These are phyloP conservation scores for Hemistola chrysoprasaria DNA, from an alignment of 2,888 invertebrate genomes.

Conservation along the genomic window DNA sequence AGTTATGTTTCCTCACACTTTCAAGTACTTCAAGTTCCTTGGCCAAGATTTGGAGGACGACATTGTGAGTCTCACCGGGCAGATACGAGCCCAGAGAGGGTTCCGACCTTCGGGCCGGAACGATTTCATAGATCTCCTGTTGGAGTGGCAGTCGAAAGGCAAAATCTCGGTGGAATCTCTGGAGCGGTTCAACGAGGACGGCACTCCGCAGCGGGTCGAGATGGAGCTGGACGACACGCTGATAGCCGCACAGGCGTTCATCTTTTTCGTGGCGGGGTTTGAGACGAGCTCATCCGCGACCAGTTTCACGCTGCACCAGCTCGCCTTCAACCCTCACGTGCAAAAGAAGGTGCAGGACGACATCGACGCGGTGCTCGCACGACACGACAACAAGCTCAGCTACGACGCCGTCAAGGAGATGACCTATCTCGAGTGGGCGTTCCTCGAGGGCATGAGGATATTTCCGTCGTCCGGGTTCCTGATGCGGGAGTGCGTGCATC, in stretches of 20 bases:
- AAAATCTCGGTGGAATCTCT: conserved; percentile 44
- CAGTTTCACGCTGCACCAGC: conserved; percentile 57
- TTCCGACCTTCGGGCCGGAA: conserved; percentile 49
- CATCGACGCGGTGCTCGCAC: conserved; percentile 47
- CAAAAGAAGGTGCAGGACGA: conserved; percentile 51
- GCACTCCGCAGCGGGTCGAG: conserved; percentile 35
- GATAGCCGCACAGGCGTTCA: conserved; percentile 55
- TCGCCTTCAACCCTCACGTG: conserved; percentile 51
- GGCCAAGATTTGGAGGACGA: conserved; percentile 48
- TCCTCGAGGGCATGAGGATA: conserved; percentile 57
- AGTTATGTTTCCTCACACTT: conserved; percentile 45
- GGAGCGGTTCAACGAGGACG: conserved; percentile 39
- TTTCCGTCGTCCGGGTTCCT: conserved; percentile 50
- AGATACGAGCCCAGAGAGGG: conserved; percentile 42
- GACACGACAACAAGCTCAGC: conserved; percentile 44
- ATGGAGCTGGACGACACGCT: conserved; percentile 47
- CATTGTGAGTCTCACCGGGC: conserved; percentile 36
- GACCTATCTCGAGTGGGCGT: conserved; percentile 56
- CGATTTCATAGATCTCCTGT: conserved; percentile 51
- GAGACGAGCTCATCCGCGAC: conserved; percentile 73
- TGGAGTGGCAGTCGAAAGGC: conserved; percentile 48
- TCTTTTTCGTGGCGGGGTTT: conserved; percentile 71
- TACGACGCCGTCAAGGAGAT: conserved; percentile 61
- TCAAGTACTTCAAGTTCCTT: conserved; percentile 42
- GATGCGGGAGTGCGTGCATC: conserved; percentile 37